phyloP scores from a whole-genome alignment of 2,113 vertebrate species.

The Egretta garzetta region DNA sequence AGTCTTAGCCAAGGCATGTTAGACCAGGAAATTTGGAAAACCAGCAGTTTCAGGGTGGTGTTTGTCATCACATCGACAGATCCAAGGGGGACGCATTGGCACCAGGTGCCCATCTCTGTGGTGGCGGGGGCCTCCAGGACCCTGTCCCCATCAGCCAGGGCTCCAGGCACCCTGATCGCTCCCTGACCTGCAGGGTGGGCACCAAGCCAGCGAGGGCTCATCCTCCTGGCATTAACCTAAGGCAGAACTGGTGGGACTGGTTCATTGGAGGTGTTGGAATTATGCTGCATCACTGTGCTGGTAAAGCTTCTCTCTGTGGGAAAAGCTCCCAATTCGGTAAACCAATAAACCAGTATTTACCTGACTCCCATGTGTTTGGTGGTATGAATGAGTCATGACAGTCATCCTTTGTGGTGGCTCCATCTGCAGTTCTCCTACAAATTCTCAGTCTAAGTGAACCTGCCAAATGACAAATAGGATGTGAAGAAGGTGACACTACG shows the following conservation, averaged over 20 bases:
- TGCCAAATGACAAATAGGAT: fast-evolving
- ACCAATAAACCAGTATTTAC: not conserved
- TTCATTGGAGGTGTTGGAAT: not conserved
- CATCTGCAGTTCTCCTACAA: not conserved
- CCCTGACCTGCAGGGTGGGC: not conserved
- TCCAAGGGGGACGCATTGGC: fast-evolving
- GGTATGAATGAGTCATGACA: not conserved
- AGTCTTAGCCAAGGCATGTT: not conserved
- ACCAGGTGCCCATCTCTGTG: fast-evolving
- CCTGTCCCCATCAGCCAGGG: not conserved
- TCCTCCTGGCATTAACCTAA: not conserved
- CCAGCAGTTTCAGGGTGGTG: not conserved
- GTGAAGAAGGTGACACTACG: not conserved
- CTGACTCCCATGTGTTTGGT: not conserved
- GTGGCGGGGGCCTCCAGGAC: not conserved
- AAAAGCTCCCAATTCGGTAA: not conserved
- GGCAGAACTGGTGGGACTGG: not conserved
- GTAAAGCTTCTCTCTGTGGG: not conserved
- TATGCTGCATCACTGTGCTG: not conserved
- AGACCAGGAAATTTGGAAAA: not conserved
- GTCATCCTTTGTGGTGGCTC: not conserved
- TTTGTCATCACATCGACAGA: not conserved
- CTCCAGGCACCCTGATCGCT: fast-evolving
- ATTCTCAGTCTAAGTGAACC: not conserved
- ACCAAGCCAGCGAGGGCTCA: not conserved